These are phyloP conservation scores for Microtus pennsylvanicus DNA, from an alignment of 2,113 vertebrate genomes.

Conservation along the genomic window DNA sequence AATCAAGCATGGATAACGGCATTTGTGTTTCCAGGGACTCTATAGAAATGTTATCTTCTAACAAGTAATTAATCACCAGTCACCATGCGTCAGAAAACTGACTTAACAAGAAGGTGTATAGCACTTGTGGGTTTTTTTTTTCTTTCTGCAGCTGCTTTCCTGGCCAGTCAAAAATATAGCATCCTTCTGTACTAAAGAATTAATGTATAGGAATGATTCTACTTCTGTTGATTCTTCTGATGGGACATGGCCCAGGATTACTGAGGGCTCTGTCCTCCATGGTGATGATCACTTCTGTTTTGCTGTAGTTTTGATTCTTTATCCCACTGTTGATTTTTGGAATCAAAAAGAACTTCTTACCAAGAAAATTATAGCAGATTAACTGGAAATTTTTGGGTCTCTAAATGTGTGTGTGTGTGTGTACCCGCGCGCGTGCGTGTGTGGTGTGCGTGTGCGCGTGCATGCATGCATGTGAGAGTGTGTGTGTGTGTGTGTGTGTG, in stretches of 20 bases:
- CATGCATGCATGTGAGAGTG: background rate
- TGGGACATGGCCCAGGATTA: background rate
- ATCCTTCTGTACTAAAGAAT: slow-evolving; percentile 10
- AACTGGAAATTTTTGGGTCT: background rate
- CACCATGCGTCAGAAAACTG: slow-evolving; percentile 66
- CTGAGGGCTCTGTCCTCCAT: background rate
- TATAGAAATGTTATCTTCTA: slow-evolving; percentile 72
- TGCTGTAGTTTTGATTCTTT: slow-evolving; percentile 31
- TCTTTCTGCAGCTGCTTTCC: slow-evolving; percentile 13
- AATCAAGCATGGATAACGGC: slow-evolving; percentile 62
- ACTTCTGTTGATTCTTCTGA: background rate
- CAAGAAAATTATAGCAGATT: background rate
- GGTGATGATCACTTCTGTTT: background rate
- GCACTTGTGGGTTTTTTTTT: background rate
- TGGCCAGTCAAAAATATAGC: slow-evolving; percentile 28
- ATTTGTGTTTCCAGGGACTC: slow-evolving; percentile 70
- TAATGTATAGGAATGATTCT: background rate
- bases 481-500: no score
- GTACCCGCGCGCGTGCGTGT: no score
- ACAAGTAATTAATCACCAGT: slow-evolving; percentile 68
- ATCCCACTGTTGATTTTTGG: background rate
- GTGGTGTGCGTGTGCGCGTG: no score
- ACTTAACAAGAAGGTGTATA: slow-evolving; percentile 67
- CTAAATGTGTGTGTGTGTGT: background rate
- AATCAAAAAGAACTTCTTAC: slow-evolving; percentile 37